Conservation (phyloP, 2,888 invertebrate species). For the Drosophila barbarae region DNA sequence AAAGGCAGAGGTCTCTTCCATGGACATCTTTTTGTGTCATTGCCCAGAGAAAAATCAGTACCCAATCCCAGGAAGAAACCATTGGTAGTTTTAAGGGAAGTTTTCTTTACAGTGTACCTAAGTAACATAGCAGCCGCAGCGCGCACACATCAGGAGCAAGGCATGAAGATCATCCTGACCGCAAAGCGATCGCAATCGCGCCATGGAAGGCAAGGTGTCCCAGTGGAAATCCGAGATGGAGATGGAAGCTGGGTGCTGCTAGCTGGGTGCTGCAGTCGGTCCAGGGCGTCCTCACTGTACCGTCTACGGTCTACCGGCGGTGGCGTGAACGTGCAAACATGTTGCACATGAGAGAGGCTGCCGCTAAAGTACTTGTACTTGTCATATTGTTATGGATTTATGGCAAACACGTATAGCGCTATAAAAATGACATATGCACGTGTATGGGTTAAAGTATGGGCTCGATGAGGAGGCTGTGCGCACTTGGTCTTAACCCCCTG, state of each 20-base stretch:
- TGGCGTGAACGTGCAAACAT: conserved; percentile 76
- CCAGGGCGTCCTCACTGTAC: conserved; percentile 57
- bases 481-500: conserved; percentile 7
- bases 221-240: conserved; percentile 32
- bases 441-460: conserved; percentile 55
- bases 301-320: conserved; percentile 26
- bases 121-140: conserved; percentile 45
- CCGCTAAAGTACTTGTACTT: conserved; percentile 78
- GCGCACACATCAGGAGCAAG: conserved; percentile 69
- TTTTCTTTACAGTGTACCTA: conserved; percentile 5
- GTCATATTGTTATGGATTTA: conserved; percentile 79
- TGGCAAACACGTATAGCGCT: conserved; percentile 77
- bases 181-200: conserved; percentile 65
- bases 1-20: too few relatives aligned
- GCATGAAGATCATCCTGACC: conserved; percentile 52
- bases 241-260: conserved; percentile 15
- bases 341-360: conserved; percentile 76
- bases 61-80: neutral
- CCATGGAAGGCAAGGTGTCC: conserved; percentile 43
- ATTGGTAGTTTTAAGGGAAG: accelerated
- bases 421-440: conserved; percentile 75
- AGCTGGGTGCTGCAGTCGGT: conserved; percentile 12
- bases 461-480: conserved; percentile 28
- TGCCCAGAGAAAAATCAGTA: too few relatives aligned
- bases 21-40: too few relatives aligned